Evolutionary conservation across 92 coral and sea anemone genomes (phyloP).

Genomic region (Actinostola sp.): DNA sequence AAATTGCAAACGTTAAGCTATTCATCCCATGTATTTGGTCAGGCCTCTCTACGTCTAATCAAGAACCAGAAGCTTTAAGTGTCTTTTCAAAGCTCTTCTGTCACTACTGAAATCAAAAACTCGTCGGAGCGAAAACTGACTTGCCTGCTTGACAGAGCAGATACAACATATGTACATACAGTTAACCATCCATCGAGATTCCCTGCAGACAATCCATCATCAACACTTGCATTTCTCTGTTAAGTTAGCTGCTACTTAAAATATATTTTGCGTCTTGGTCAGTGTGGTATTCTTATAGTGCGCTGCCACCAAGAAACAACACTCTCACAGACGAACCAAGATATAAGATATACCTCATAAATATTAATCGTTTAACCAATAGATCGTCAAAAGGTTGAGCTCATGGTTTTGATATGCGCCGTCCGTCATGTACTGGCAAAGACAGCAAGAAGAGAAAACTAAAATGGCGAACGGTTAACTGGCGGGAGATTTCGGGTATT

Average conservation of each 20-base stretch:
- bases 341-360: not conserved
- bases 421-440: not conserved
- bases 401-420: constrained; percentile 15
- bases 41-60: not conserved
- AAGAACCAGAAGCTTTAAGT: not conserved
- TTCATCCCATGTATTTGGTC: too few species aligned
- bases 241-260: too few species aligned
- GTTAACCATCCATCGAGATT: not conserved
- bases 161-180: not conserved
- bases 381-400: constrained; percentile 5
- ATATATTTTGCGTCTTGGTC: too few species aligned
- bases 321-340: not conserved
- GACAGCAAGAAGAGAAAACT: not conserved
- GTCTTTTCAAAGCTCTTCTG: too few species aligned
- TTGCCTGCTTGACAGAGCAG: constrained; percentile 1
- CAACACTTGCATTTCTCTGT: too few species aligned
- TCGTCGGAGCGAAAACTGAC: not conserved
- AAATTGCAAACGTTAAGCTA: too few species aligned
- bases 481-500: not conserved
- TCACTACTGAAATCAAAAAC: not conserved
- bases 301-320: not conserved
- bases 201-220: not conserved
- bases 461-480: constrained; percentile 5
- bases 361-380: constrained; percentile 9
- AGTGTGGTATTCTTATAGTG: not conserved